Base-by-base conservation (phyloP, 2,113 vertebrate species). In the Macroglossus sobrinus region DNA sequence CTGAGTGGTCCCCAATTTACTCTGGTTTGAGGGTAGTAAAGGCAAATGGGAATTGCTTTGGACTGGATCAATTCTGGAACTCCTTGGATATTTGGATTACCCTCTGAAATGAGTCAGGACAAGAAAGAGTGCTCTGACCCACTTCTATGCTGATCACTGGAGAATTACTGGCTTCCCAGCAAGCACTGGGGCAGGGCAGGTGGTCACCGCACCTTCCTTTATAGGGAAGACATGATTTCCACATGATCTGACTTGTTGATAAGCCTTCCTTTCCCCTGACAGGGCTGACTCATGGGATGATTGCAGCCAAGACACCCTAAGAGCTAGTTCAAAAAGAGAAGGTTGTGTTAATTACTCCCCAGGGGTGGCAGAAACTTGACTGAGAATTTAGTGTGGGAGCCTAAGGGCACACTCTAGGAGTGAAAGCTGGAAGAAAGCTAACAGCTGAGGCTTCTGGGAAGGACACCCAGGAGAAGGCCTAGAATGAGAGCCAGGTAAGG, bases 171-270 rank as follows among this genome's bases (percentile, higher is more conserved):
- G 28, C 63, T 92, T 89, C 84, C 63, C 79, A 84, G 57, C 66
- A 89, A 82, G 78, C 53, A 55, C 50, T 24, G 53, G 69, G 59
- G 47, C 9, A 26, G 59, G 16, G 1, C 38, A 69, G 57, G 28
- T 45, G 88, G 47, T 93, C 84, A 50, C 21, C 16, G 72, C 8
- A 35, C 28, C 40, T 33, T 66, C 93, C 71, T 89, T 72, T 78
- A 82, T 30, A 84, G 75, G 61, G 50, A 89, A 89, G 38, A 69
- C n/a, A 81, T 75, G 72, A 92, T 72, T 33, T 61, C 43, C 71
- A 61, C 78, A 55, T n/a, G 89, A 93, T 50, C 66, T 69, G 82
- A 84, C 86, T 91, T 94, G 93, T 80, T 78, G 43, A n/a, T 59
- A 50, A 95, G 81, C 15, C 35, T 66, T 87, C 81, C 89, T 88